Base-by-base conservation (phyloP, 2,888 invertebrate genomes). In the Callyntrura sp. region DNA sequence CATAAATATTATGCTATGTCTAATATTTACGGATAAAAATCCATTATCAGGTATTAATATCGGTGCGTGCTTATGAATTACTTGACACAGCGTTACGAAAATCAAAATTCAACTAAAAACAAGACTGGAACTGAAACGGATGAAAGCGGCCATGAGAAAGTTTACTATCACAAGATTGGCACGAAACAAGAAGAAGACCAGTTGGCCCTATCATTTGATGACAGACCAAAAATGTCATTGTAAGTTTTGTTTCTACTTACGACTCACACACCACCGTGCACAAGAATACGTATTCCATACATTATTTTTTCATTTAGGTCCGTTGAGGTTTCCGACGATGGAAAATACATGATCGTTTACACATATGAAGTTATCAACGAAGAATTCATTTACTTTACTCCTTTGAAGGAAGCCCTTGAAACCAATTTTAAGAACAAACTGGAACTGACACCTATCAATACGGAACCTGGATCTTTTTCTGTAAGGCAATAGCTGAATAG, bases 391-490 rank as follows among this genome's bases (percentile, higher is more conserved):
- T 98, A 96, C 95, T 98, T 97, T 95, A 97, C 97, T 8, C 97
- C 98, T 95, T 95, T 99, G 79, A 95, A 96, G 93, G 92, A 93
- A 25, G 60, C 89, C 17, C 91, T 94, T 25, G 93, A 94, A 48
- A 95, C 96, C 88, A 95, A 95, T 25, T 93, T 94, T 78, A 91
- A 88, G 28, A 95, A 96, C n/a, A 95, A 96, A 86, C 96, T 98
- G 90, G 76, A 43, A 11, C 96, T 98, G 84, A 97, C 96, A 82
- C 97, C 97, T 94, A 96, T 99, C 92, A 97, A 99, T 85, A 96
- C 96, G 94, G 97, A 97, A 94, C 97, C 98, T 94, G 98, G 98
- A 94, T 98, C 98, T 94, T 99, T 98, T 95, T 97, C 98, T 95
- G 98, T 98, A 94, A 94, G 94, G 2, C 11, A n/a, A 25, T 62